Base-by-base conservation (phyloP, 2,888 invertebrate species). In the Nysson spinosus region DNA sequence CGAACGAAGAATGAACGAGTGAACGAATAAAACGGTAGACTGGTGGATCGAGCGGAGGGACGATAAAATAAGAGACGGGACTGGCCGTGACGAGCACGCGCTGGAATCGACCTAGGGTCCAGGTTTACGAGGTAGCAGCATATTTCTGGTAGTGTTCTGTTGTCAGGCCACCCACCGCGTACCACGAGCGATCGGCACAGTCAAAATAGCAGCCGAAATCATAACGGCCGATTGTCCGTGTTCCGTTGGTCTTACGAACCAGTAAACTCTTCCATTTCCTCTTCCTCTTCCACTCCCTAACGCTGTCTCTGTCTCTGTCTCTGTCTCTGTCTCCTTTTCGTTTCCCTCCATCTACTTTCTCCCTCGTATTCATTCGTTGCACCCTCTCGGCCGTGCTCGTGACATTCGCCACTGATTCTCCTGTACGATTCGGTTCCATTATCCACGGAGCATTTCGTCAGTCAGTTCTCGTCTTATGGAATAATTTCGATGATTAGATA, bases 171-270 rank as follows among this genome's bases (percentile, higher is more conserved):
- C 85, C 85, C 85, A 85, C 69, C 67, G 78, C 69, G n/a, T n/a
- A n/a, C n/a, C n/a, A n/a, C n/a, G n/a, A n/a, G n/a, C n/a, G 82
- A 67, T 64, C 66, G 57, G 58, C 72, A 69, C 82, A 82, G 84
- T 85, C 83, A 85, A 85, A 85, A 86, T 85, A 86, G 83, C 85
- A 84, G 79, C 78, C 80, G 83, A 85, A 86, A 86, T 86, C 85
- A 86, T 85, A 85, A 86, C 84, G 81, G 81, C 68, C 84, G 86
- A 86, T 86, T 86, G 86, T 87, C 84, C 85, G 81, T 78, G 69
- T 70, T 61, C 70, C 68, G 65, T 49, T 68, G 81, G 75, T 79
- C 86, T 86, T 87, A 87, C 85, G 86, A 85, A 84, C 84, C 85
- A 84, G 81, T 85, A 84, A 85, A 85, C 72, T 66, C 72, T n/a